phyloP scores from a whole-genome alignment of 2,888 invertebrate species.

The Cheilosia vernalis region DNA sequence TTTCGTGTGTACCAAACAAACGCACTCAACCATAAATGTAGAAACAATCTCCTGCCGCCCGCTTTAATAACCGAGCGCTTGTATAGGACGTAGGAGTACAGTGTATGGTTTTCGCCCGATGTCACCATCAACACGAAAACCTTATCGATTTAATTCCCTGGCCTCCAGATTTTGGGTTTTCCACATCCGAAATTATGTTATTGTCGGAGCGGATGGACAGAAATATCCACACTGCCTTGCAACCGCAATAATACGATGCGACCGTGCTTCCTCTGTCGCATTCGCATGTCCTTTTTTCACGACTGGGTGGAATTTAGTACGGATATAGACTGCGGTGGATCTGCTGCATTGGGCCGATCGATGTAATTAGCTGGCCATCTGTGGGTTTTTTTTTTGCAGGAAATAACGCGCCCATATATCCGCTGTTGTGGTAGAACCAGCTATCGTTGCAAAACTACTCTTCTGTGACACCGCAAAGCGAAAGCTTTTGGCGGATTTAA shows the following conservation, averaged over 20 bases:
- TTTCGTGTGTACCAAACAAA: conserved; percentile 26
- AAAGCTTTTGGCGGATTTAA: conserved; percentile 42
- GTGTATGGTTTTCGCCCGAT: conserved; percentile 16
- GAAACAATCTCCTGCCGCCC: conserved; percentile 25
- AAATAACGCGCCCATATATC: conserved; percentile 43
- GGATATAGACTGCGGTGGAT: conserved; percentile 33
- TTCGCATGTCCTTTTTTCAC: conserved; percentile 58
- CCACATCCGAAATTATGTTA: conserved; percentile 61
- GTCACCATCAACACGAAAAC: conserved; percentile 57
- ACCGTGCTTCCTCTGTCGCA: conserved; percentile 30
- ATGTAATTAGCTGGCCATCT: conserved; percentile 52
- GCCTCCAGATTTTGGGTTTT: neutral
- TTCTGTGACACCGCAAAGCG: conserved; percentile 38
- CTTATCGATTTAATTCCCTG: conserved; percentile 53
- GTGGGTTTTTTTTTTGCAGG: conserved; percentile 16
- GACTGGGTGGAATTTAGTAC: conserved; percentile 49
- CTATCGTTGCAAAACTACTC: conserved; percentile 26
- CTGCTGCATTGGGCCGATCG: conserved; percentile 41
- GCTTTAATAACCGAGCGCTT: conserved; percentile 9
- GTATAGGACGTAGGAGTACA: neutral
- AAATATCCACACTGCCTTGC: conserved; percentile 25
- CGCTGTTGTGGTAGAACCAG: conserved; percentile 32
- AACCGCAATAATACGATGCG: conserved; percentile 56
- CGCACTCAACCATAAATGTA: conserved; percentile 23
- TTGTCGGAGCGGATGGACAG: conserved; percentile 42